A percentile compares a stretch with the other conserved stretches of the same genome.
phyloP scores from a whole-genome alignment of 2,888 invertebrate species.

The Agriopis leucophaearia region DNA sequence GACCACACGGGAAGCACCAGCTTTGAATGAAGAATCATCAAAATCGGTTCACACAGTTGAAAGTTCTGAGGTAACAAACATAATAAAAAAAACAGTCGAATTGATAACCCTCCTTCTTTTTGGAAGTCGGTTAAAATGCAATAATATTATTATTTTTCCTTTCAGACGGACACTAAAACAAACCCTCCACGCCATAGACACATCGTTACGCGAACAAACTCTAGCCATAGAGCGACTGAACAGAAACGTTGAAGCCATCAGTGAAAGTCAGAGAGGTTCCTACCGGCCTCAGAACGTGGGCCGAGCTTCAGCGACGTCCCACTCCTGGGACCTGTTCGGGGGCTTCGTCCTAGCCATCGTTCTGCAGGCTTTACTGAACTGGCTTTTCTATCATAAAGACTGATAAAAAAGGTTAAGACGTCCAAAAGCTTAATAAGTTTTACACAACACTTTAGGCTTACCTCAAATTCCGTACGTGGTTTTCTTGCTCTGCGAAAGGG shows the following conservation, averaged over 20 bases:
- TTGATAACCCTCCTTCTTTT: too few species aligned
- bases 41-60: too few species aligned
- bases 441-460: background rate
- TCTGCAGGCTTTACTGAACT: conserved; percentile 73
- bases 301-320: conserved; percentile 54
- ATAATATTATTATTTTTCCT: background rate
- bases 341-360: conserved; percentile 76
- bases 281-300: conserved; percentile 58
- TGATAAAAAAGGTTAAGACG: conserved; percentile 48
- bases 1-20: too few species aligned
- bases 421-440: background rate
- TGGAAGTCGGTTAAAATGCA: too few species aligned
- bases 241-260: conserved; percentile 62
- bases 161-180: conserved; percentile 79
- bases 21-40: too few species aligned
- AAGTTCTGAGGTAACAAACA: too few species aligned
- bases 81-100: too few species aligned
- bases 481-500: too few species aligned
- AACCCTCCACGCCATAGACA: conserved; percentile 79
- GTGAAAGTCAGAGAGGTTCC: conserved; percentile 56
- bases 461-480: too few species aligned
- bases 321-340: conserved; percentile 74
- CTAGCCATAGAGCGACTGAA: conserved; percentile 74
- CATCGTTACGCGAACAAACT: conserved; percentile 81
- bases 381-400: conserved; percentile 76